phyloP scores from a whole-genome alignment of 30 jellyfish, hydroid and myxozoan species.

The Rhopilema esculentum region DNA sequence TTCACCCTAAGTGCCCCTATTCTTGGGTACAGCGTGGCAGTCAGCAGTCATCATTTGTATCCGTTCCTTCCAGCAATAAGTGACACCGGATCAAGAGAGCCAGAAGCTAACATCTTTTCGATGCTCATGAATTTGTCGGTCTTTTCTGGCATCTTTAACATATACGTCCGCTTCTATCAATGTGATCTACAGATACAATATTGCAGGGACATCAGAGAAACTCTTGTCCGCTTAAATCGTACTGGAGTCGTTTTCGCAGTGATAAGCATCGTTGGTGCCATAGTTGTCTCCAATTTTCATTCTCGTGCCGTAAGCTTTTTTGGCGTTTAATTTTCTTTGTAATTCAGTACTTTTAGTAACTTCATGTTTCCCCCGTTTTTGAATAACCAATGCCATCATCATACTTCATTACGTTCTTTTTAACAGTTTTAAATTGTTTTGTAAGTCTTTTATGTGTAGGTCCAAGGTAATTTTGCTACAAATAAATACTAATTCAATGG shows the following conservation, averaged over 20 bases:
- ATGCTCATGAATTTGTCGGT: slow-evolving; percentile 83
- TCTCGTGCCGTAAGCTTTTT: slow-evolving; percentile 14
- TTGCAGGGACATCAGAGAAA: slow-evolving; percentile 76
- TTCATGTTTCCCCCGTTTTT: too few species aligned
- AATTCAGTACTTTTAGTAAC: too few species aligned
- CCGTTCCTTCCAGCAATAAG: slow-evolving; percentile 89
- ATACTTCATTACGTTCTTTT: too few species aligned
- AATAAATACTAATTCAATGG: too few species aligned
- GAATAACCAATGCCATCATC: too few species aligned
- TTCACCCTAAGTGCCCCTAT: slow-evolving; percentile 65
- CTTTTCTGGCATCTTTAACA: slow-evolving; percentile 51
- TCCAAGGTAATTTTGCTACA: too few species aligned
- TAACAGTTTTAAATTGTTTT: too few species aligned
- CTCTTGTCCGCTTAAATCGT: slow-evolving; percentile 57
- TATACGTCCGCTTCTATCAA: slow-evolving; percentile 77
- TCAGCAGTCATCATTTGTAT: slow-evolving; percentile 72
- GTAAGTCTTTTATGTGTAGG: too few species aligned
- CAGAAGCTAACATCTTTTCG: slow-evolving; percentile 81
- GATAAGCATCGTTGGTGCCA: slow-evolving; percentile 76
- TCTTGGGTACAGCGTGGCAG: slow-evolving; percentile 72
- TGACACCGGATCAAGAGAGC: slow-evolving; percentile 84
- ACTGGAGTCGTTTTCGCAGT: slow-evolving; percentile 65
- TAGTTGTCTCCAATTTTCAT: slow-evolving; percentile 80
- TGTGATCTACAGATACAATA: slow-evolving; percentile 80
- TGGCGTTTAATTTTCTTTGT: too few species aligned